Percentiles rank a stretch among this genome's conserved stretches.
These are phyloP conservation scores for Rhamnusium bicolor DNA, from an alignment of 2,888 invertebrate species.

Conservation along the genomic window DNA sequence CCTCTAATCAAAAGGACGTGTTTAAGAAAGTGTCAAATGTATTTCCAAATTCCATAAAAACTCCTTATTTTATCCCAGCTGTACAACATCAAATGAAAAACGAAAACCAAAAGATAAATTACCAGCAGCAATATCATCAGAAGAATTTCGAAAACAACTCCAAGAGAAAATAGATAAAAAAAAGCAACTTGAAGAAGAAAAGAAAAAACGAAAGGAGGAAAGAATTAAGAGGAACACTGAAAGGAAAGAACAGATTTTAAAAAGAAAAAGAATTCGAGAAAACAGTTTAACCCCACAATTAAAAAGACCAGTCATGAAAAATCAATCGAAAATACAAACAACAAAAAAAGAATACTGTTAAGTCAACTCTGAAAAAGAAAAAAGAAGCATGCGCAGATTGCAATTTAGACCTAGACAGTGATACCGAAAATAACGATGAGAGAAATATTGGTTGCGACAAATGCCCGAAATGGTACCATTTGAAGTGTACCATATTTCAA, in stretches of 20 bases:
- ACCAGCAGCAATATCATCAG: not conserved
- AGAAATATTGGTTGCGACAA: too few species aligned
- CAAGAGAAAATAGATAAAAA: too few species aligned
- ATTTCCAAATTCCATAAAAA: not conserved
- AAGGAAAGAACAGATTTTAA: not conserved
- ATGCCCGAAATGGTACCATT: too few species aligned
- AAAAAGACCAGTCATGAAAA: not conserved
- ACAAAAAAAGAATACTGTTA: not conserved
- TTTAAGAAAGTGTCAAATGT: not conserved
- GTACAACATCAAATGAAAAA: not conserved
- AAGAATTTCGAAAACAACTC: too few species aligned
- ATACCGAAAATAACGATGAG: too few species aligned
- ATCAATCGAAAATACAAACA: not conserved
- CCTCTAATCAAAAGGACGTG: not conserved
- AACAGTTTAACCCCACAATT: not conserved
- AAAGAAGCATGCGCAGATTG: not conserved
- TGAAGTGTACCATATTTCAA: too few species aligned
- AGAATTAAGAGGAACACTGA: not conserved
- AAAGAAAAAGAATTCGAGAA: not conserved
- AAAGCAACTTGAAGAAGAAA: too few species aligned
- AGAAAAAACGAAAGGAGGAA: not conserved
- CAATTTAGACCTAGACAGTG: too few species aligned
- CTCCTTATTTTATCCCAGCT: not conserved
- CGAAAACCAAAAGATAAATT: not conserved
- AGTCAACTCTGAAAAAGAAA: not conserved